Conservation (phyloP, 2,888 invertebrate species). For the Gerris lacustris region DNA sequence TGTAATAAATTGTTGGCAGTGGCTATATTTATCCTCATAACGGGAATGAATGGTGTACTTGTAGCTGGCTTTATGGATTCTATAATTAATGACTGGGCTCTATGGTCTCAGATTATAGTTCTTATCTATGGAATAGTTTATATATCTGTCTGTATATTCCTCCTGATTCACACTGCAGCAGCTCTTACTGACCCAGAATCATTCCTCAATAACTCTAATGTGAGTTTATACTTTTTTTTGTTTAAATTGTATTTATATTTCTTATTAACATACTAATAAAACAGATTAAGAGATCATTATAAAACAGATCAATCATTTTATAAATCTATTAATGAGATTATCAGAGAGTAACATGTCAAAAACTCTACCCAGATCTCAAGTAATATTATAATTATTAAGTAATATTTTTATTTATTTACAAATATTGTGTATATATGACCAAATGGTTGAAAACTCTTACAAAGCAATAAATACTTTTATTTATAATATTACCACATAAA, state of each 20-base stretch:
- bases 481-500: too few relatives aligned
- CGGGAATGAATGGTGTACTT: slow-evolving; percentile 66
- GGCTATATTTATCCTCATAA: slow-evolving; percentile 53
- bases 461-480: too few relatives aligned
- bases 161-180: slow-evolving; percentile 55
- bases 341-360: too few relatives aligned
- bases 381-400: too few relatives aligned
- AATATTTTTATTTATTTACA: too few relatives aligned
- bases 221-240: background rate
- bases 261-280: too few relatives aligned
- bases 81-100: slow-evolving; percentile 37
- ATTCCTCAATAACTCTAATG: slow-evolving; percentile 17
- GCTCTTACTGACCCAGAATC: slow-evolving; percentile 21
- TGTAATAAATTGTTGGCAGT: slow-evolving; percentile 55
- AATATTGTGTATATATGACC: too few relatives aligned
- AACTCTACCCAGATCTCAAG: too few relatives aligned
- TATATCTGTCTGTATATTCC: slow-evolving; percentile 56
- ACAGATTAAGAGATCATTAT: too few relatives aligned
- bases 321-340: too few relatives aligned
- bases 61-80: slow-evolving; percentile 48
- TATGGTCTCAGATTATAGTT: slow-evolving; percentile 32
- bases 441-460: too few relatives aligned
- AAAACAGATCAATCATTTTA: too few relatives aligned
- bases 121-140: slow-evolving; percentile 52
- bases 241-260: background rate